Conservation (phyloP, 1,140 invertebrate genomes). For the Trigoniulus corallinus region DNA sequence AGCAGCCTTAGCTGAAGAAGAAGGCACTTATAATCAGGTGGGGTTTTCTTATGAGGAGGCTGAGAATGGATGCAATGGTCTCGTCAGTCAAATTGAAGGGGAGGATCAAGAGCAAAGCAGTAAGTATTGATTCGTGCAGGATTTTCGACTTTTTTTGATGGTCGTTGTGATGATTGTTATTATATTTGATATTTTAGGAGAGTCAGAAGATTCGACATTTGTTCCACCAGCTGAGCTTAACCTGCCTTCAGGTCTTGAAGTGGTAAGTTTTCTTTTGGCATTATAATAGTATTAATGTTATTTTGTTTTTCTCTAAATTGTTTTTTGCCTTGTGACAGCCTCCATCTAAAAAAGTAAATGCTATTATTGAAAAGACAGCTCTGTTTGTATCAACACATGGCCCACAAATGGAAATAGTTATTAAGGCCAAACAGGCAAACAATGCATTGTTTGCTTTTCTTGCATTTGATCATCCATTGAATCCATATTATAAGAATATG, state of each 20-base stretch:
- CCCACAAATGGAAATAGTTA: constrained; percentile 92
- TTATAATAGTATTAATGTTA: background rate
- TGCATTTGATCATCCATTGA: constrained; percentile 60
- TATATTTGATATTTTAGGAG: constrained; percentile 23
- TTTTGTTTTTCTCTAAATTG: no score
- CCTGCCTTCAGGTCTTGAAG: constrained; percentile 47
- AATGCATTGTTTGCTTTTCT: constrained; percentile 91
- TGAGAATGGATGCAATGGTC: background rate
- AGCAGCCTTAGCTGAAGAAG: constrained; percentile 44
- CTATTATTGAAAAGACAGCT: constrained; percentile 93
- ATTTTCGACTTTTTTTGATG: no score
- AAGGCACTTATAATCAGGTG: constrained; percentile 56
- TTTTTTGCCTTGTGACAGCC: no score
- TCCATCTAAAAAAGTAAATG: constrained; percentile 74
- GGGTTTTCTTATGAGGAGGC: constrained; percentile 64
- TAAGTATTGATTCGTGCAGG: no score
- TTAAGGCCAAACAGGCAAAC: constrained; percentile 88
- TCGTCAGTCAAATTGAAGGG: constrained; percentile 8
- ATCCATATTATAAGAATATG: constrained; percentile 81
- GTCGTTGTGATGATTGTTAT: no score
- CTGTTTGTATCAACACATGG: constrained; percentile 84
- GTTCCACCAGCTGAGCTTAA: constrained; percentile 46
- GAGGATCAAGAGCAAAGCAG: constrained; percentile 4
- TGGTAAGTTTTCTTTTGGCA: constrained; percentile 37
- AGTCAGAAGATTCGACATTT: constrained; percentile 48